Evolutionary conservation across 1,140 invertebrate genomes (phyloP).

Genomic region (Drosophila aff.): DNA sequence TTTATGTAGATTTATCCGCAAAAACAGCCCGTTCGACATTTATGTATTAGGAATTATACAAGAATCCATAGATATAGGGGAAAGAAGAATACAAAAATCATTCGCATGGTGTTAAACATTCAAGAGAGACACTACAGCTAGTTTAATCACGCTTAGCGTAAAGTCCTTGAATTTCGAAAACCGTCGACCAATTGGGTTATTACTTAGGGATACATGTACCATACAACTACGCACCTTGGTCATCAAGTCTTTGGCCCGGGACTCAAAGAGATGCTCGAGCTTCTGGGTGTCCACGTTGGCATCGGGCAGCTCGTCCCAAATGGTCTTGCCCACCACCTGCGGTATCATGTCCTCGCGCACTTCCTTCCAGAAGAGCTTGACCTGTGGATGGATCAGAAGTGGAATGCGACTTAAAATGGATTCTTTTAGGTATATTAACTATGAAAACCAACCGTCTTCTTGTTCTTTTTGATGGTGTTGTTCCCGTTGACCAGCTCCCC

Average conservation of each 20-base stretch:
- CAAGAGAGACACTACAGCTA: slow-evolving; percentile 35
- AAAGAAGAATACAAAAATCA: slow-evolving; percentile 76
- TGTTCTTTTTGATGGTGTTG: slow-evolving; percentile 92
- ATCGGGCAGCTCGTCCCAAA: slow-evolving; percentile 97
- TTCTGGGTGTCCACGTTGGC: slow-evolving; percentile 96
- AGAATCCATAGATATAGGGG: slow-evolving; percentile 65
- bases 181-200: slow-evolving; percentile 48
- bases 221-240: slow-evolving; percentile 90
- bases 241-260: slow-evolving; percentile 97
- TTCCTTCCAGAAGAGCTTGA: slow-evolving; percentile 99
- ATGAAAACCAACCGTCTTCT: slow-evolving; percentile 91
- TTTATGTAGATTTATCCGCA: slow-evolving; percentile 74
- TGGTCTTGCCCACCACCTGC: slow-evolving; percentile 89
- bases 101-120: slow-evolving; percentile 63
- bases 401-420: background rate
- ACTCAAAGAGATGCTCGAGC: slow-evolving; percentile 98
- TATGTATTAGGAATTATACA: slow-evolving; percentile 63
- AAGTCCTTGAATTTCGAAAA: slow-evolving; percentile 39
- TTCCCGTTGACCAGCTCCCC: slow-evolving; percentile 81
- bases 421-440: background rate
- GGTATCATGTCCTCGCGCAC: slow-evolving; percentile 93
- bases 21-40: slow-evolving; percentile 76
- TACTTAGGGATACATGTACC: background rate
- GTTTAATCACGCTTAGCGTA: slow-evolving; percentile 61
- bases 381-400: slow-evolving; percentile 31